Conservation (phyloP, 2,113 vertebrate genomes). For the Nothoprocta pentlandii region DNA sequence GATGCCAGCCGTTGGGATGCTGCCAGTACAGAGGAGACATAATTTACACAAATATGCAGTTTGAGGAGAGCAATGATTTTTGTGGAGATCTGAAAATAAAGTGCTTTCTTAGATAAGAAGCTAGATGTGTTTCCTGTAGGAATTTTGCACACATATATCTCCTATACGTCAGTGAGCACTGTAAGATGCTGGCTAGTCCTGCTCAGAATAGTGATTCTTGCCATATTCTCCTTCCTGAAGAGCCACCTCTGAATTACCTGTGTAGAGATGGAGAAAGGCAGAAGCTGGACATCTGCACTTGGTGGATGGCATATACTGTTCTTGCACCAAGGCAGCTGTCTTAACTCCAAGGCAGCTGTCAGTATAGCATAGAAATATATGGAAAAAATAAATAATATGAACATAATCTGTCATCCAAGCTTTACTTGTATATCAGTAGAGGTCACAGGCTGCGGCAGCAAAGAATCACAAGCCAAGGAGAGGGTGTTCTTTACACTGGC, state of each 20-base stretch:
- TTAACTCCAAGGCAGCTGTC: neutral
- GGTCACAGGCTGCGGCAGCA: neutral
- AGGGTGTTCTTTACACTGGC: neutral
- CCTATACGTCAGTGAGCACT: neutral
- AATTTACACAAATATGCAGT: neutral
- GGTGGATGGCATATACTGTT: neutral
- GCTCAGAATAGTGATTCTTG: neutral
- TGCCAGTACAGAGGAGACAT: neutral
- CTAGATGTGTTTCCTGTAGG: neutral
- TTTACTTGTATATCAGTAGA: neutral
- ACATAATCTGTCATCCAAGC: neutral
- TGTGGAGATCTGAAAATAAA: neutral
- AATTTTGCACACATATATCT: neutral
- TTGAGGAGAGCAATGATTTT: neutral
- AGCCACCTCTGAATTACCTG: neutral
- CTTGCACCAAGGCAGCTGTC: neutral
- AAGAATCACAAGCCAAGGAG: neutral
- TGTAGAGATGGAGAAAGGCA: neutral
- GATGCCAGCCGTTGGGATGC: neutral
- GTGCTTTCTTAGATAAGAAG: neutral
- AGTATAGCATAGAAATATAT: neutral
- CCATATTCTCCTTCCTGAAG: neutral
- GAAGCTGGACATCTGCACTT: neutral
- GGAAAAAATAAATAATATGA: neutral
- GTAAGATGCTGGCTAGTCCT: neutral